Evolutionary conservation across 2,888 invertebrate genomes (phyloP).

Genomic region (Bombylius discolor): DNA sequence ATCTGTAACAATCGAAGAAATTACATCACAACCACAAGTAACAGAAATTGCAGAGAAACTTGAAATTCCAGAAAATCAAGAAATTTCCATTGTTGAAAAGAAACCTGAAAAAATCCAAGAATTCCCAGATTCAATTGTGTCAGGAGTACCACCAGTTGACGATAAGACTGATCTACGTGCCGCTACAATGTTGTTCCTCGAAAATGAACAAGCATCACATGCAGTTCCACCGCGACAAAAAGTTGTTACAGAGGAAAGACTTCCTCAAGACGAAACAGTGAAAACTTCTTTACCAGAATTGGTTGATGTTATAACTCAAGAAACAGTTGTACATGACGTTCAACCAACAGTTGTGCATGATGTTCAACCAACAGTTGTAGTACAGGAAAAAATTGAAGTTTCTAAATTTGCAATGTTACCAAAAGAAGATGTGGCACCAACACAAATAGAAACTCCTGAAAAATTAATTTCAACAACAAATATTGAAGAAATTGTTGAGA

Average conservation of each 20-base stretch:
- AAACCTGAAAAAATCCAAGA: too few relatives aligned
- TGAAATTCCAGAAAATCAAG: not conserved
- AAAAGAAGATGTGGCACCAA: not conserved
- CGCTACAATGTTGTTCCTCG: slow-evolving; percentile 30
- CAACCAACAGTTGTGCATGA: too few relatives aligned
- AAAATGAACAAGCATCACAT: slow-evolving; percentile 22
- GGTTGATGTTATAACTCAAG: too few relatives aligned
- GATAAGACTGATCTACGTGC: slow-evolving; percentile 20
- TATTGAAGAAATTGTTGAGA: not conserved
- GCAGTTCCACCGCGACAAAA: slow-evolving; percentile 20
- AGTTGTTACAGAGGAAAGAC: slow-evolving; percentile 17
- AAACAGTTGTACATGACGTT: too few relatives aligned
- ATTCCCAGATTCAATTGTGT: too few relatives aligned
- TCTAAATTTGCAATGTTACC: not conserved
- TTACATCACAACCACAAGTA: too few relatives aligned
- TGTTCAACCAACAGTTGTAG: too few relatives aligned
- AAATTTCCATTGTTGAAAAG: not conserved
- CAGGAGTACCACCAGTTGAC: not conserved
- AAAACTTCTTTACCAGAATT: too few relatives aligned
- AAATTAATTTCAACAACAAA: slow-evolving; percentile 1
- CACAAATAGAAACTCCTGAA: slow-evolving; percentile 2
- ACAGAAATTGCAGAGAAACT: too few relatives aligned
- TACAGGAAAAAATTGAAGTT: slow-evolving; percentile 8
- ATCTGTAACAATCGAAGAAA: too few relatives aligned
- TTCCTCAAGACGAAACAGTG: too few relatives aligned